A percentile compares a stretch with the other conserved stretches of the same genome.
Evolutionary conservation across 1,140 invertebrate genomes (phyloP).

Genomic region (Drosophila aff.): DNA sequence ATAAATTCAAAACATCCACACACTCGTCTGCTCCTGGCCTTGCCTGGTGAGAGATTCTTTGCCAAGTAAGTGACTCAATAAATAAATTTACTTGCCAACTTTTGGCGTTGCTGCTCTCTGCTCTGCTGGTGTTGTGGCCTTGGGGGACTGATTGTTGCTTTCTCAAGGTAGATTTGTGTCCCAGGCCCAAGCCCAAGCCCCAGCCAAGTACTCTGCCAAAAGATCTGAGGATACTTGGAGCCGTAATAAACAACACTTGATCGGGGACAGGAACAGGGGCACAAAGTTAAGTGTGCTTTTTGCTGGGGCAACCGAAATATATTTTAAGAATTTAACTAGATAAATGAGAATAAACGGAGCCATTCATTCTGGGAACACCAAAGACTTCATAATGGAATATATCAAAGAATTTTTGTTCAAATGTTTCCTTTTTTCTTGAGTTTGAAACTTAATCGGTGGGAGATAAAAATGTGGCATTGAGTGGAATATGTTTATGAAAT

Average conservation of each 20-base stretch:
- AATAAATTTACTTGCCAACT: constrained; percentile 72
- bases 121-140: constrained; percentile 23
- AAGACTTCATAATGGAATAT: constrained; percentile 6
- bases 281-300: constrained; percentile 35
- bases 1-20: constrained; percentile 51
- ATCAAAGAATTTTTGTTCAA: not conserved
- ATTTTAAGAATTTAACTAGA: constrained; percentile 29
- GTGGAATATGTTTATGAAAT: too few species aligned
- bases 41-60: constrained; percentile 25
- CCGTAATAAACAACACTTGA: constrained; percentile 42
- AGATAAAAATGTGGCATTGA: too few species aligned
- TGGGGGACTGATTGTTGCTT: constrained; percentile 51
- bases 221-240: constrained; percentile 41
- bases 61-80: constrained; percentile 76
- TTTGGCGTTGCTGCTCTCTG: constrained; percentile 12
- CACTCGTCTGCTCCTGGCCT: not conserved
- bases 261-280: constrained; percentile 6
- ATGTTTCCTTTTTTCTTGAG: not conserved
- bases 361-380: not conserved
- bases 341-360: constrained; percentile 23
- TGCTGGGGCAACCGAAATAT: constrained; percentile 25
- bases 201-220: constrained; percentile 12
- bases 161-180: constrained; percentile 40
- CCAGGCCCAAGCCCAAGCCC: not conserved
- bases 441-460: too few species aligned